Percentiles rank a stretch among this genome's conserved stretches.
These are phyloP conservation scores for Anser brachyrhynchus DNA, from an alignment of 2,113 vertebrate species.

Conservation along the genomic window DNA sequence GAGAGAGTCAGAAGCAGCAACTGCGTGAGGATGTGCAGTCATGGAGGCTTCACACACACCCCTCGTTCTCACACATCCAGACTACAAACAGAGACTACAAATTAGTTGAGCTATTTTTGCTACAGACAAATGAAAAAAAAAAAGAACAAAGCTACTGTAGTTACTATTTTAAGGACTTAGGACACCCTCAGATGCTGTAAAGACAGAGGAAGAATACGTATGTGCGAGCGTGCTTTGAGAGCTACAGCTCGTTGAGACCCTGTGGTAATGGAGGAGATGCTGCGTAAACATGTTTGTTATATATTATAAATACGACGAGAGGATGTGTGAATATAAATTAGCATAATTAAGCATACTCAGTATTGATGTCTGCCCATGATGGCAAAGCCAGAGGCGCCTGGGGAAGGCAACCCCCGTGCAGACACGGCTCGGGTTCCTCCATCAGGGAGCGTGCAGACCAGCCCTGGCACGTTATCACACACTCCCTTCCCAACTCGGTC, in stretches of 20 bases:
- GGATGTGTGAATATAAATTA: slow-evolving; percentile 27
- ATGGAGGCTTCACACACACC: slow-evolving; percentile 31
- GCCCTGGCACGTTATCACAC: not conserved
- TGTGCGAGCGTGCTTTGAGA: slow-evolving; percentile 17
- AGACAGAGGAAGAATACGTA: slow-evolving; percentile 39
- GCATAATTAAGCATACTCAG: slow-evolving; percentile 4
- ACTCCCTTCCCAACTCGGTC: not conserved
- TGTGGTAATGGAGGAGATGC: not conserved
- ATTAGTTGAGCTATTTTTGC: slow-evolving; percentile 65
- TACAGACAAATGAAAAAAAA: slow-evolving; percentile 10
- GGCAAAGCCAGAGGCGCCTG: not conserved
- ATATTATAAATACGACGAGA: slow-evolving; percentile 22
- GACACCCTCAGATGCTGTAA: slow-evolving; percentile 51
- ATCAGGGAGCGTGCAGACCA: not conserved
- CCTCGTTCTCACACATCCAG: slow-evolving; percentile 54
- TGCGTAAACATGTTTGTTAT: slow-evolving; percentile 10
- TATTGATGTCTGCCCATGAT: not conserved
- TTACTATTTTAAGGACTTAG: slow-evolving; percentile 66
- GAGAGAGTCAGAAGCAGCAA: not conserved
- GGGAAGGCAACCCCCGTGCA: not conserved
- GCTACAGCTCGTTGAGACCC: slow-evolving; percentile 1
- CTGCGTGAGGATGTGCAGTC: not conserved
- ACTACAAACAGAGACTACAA: slow-evolving; percentile 61
- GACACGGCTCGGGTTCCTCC: not conserved
- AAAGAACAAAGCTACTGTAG: slow-evolving; percentile 63